Evolutionary conservation across 2,888 invertebrate genomes (phyloP), one percentile per base, ranked within the genome.

Genomic region (Parelbella ahira): DNA sequence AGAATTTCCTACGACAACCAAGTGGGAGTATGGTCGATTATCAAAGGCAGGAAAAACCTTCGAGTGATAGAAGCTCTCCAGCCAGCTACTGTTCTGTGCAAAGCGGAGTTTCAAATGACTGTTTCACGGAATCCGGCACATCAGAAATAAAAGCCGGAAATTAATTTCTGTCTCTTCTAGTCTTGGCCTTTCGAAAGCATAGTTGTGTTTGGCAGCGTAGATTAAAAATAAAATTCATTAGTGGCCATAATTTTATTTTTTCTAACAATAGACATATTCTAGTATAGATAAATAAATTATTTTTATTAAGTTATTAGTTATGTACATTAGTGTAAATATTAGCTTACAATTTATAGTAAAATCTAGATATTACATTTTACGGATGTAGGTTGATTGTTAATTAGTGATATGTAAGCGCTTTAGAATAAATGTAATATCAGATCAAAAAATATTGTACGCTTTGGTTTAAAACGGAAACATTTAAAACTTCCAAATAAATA

Each of bases 1-100:
- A 73, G 45, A 80, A 87, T 37, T 84, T 88, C 36, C 74, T 90
- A 3, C 73, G 90, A 9, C 90, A 91, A 50, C 90, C 90, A 0
- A 90, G 90, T 52, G 90, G 90, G 0, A 88, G 89, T 50, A 80
- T 90, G 71, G 76, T 90, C 5, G 88, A 87, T 42, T 88, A 80
- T 50, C 84, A 84, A 11, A 59, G 47, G 9, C 62, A 61, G 41
- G 75, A 75, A 33, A 79, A 73, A 46, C 60, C 65, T 47, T 51
- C 63, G 0, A 86, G 86, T 47, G 76, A 81, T 37, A 68, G 86
- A 50, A 86, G 87, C 53, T 87, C 87, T 0, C 87, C 87, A 1
- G 84, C 77, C 2, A 87, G 87, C 47, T 87, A 70, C 45, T 84
- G 86, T 48, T 87, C 87, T 0, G 68, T 72, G 0, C 83, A 81